Evolutionary conservation across 2,113 vertebrate species (phyloP), one percentile per base, ranked within the genome.

Genomic region (Talpa occidentalis): DNA sequence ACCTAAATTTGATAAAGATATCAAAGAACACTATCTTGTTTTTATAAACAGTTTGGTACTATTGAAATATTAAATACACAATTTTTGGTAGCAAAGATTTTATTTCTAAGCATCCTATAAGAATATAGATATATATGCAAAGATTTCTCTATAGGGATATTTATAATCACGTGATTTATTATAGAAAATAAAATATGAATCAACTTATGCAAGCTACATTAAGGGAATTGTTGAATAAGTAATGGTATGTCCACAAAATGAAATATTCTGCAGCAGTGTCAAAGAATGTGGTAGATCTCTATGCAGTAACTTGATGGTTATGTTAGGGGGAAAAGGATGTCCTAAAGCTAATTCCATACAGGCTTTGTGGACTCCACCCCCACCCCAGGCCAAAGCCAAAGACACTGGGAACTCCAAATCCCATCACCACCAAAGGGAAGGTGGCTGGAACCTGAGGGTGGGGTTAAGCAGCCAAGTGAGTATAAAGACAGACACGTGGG

Each of bases 181-280:
- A 42, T 19, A 83, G 17, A 66, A 82, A 93, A 49, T 42, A 52
- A 7, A 80, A 89, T 77, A 54, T 85, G 80, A 94, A 74, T 56
- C 49, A 67, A 30, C 10, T 17, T 74, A 37, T 40, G 44, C 10
- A 82, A 66, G 1, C 22, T 49, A 56, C 7, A 49, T 11, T 67
- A 88, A 6, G 14, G 16, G 44, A 54, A 37, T 21, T 64, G 1
- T 22, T 72, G 70, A 56, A 30, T 60, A 87, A 83, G 77, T 54
- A 67, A 77, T 67, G 40, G 11, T 5, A 74, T 73, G 21, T n/a
- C 4, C 30, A 69, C 16, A 37, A 47, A 81, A 64, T 67, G n/a
- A 93, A 90, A 88, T 80, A 77, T 52, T 89, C 54, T 40, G n/a
- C 28, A 88, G 35, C 17, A 37, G 12, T 42, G 5, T 37, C 40